phyloP scores from a whole-genome alignment of 2,113 vertebrate genomes.

The Nesospiza acunhae region DNA sequence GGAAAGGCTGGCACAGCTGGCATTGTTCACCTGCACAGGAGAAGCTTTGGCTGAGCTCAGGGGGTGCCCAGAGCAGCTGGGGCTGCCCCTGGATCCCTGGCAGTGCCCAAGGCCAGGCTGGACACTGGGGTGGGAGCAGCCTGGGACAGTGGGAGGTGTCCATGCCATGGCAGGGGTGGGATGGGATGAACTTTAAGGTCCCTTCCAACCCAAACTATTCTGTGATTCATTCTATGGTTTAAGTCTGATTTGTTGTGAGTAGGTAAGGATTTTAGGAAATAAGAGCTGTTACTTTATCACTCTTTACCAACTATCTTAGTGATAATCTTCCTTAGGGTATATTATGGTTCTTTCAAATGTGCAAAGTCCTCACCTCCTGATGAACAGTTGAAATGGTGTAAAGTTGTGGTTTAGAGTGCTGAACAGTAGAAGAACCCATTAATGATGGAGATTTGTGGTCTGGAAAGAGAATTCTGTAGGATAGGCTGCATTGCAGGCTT shows the following conservation, averaged over 20 bases:
- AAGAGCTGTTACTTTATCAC: conserved; percentile 45
- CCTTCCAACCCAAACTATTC: neutral
- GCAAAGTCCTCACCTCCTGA: neutral
- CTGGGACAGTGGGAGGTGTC: neutral
- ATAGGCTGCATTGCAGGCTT: neutral
- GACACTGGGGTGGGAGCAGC: neutral
- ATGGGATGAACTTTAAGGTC: accelerated
- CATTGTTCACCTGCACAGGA: too few species aligned
- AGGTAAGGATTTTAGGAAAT: conserved; percentile 70
- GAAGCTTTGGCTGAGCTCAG: too few species aligned
- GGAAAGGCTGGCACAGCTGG: too few species aligned
- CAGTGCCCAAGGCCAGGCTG: neutral
- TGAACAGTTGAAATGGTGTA: neutral
- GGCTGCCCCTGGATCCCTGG: neutral
- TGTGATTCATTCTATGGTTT: neutral
- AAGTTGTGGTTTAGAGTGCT: neutral
- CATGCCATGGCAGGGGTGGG: neutral
- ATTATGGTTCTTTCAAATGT: neutral
- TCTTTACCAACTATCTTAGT: neutral
- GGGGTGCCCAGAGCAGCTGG: neutral
- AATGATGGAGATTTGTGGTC: neutral
- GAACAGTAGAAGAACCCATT: neutral
- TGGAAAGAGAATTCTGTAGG: neutral
- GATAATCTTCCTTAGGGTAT: neutral
- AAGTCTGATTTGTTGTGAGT: conserved; percentile 53